Conservation (phyloP, 2,113 vertebrate genomes). For the Microtus ochrogaster region DNA sequence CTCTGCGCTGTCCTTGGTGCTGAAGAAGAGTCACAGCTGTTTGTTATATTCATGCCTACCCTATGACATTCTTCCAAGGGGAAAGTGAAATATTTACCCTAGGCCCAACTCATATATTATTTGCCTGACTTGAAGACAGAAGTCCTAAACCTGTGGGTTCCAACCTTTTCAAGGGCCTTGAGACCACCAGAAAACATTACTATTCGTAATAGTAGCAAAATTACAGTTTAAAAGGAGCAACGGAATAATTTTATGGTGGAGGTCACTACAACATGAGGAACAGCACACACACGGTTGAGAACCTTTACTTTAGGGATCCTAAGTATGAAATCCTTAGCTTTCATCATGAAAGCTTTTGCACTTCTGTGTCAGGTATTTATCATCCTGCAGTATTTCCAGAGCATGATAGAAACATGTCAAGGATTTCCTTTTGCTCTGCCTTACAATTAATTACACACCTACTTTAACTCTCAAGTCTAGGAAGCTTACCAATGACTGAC, state of each 20-base stretch:
- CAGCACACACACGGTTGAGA: not conserved
- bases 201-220: not conserved
- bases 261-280: not conserved
- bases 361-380: not conserved
- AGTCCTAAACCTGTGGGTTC: not conserved
- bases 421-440: not conserved
- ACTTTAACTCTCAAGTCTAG: slow-evolving; percentile 21
- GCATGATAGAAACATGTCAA: not conserved
- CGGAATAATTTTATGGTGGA: too few relatives aligned
- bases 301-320: not conserved
- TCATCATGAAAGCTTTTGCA: not conserved
- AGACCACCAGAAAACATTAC: not conserved
- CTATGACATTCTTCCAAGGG: not conserved
- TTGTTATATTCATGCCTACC: not conserved
- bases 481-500: not conserved
- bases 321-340: not conserved
- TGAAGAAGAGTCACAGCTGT: not conserved
- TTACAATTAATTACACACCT: not conserved
- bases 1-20: not conserved
- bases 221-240: not conserved
- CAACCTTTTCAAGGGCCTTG: not conserved
- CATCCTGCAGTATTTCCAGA: not conserved
- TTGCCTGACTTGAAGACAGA: not conserved
- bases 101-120: not conserved
- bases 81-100: not conserved